A percentile compares a stretch with the other conserved stretches of the same genome.
Conservation (phyloP, 2,888 invertebrate species). For the Drosophila eohydei region DNA sequence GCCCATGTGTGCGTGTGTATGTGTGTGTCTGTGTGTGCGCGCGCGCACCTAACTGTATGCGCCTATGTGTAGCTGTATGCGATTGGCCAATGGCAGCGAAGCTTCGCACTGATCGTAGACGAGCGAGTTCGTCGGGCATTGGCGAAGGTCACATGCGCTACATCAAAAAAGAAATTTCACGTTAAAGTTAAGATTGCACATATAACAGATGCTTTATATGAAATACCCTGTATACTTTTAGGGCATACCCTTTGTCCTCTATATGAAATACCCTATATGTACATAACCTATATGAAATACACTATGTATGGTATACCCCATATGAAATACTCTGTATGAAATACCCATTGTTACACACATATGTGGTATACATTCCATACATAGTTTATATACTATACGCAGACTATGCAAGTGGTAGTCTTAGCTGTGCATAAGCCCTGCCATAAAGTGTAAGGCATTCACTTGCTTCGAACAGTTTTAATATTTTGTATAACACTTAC, state of each 20-base stretch:
- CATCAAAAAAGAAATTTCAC: neutral
- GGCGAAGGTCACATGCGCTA: conserved; percentile 13
- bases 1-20: neutral
- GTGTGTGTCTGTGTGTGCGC: conserved; percentile 9
- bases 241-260: neutral
- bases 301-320: neutral
- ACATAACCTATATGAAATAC: no score
- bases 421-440: neutral
- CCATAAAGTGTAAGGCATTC: neutral
- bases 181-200: no score
- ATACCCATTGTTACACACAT: neutral
- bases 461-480: no score
- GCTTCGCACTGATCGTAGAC: conserved; percentile 5
- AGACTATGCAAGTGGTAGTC: neutral
- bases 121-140: neutral
- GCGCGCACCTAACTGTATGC: neutral
- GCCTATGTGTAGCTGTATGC: conserved; percentile 2
- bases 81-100: conserved; percentile 38
- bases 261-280: neutral
- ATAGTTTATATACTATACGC: neutral
- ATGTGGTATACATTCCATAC: no score
- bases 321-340: neutral
- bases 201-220: neutral
- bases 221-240: neutral
- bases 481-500: neutral